Evolutionary conservation across 30 jellyfish, hydroid and myxozoan species (phyloP), one percentile per base, ranked within the genome.

Genomic region (Hydra vulgaris): DNA sequence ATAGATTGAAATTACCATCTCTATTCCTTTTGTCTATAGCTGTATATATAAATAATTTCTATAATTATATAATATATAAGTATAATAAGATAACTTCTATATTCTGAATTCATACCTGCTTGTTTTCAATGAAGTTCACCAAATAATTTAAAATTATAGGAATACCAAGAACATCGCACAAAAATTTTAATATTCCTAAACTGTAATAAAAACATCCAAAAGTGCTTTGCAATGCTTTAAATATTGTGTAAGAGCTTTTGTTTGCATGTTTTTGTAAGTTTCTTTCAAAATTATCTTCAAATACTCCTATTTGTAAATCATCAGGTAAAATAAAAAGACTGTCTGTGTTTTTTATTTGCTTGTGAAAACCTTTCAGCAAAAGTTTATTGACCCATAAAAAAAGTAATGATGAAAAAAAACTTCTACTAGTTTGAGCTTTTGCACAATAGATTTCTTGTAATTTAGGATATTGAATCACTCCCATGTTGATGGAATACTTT

Each of bases 351-450:
- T 81, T 66, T 3, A 92, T 54, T 56, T 83, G 82, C 27, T 23
- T 26, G 24, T 81, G 85, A 40, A 77, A 77, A 16, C 98, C 98
- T 76, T 87, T 92, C 21, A 25, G 25, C 88, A 92, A 85, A 53
- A 92, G 72, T 16, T 87, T 83, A 71, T 92, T 92, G 17, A 79
- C 95, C 98, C 98, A 92, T 27, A 81, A 85, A 74, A 92, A 84
- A 23, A 86, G 70, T 16, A 84, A 18, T 67, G 77, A 75, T 21
- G 98, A 92, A 7, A 92, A 73, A n/a, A 69, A 74, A 68, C 71
- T 84, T 1, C 92, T 86, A 23, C 69, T 81, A 15, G 72, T 85
- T 66, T 86, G 94, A 52, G 96, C 95, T 90, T 90, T 79, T 18
- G 96, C 98, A 22, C 86, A 85, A 55, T 55, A 82, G 23, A 86